phyloP scores from a whole-genome alignment of 2,888 invertebrate species.

The Lasioglossum leucozonium region DNA sequence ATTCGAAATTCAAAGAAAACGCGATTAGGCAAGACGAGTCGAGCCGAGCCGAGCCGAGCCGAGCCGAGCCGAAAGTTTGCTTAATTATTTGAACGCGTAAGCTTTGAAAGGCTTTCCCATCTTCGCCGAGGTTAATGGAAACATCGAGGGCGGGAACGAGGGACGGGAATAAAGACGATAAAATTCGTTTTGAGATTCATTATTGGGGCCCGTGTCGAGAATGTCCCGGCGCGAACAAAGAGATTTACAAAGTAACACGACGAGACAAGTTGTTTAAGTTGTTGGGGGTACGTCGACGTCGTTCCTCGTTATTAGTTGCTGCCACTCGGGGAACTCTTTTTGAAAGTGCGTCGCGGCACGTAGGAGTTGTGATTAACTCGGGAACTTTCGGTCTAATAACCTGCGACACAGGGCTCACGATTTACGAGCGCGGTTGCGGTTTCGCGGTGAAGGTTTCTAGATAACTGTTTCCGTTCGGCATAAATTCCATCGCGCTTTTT shows the following conservation, averaged over 20 bases:
- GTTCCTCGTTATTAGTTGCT: conserved; percentile 60
- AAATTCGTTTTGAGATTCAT: conserved; percentile 24
- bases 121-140: not conserved
- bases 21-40: not conserved
- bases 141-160: not conserved
- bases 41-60: no score
- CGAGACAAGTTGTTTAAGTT: conserved; percentile 58
- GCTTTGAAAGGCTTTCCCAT: not conserved
- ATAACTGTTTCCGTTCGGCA: conserved; percentile 61
- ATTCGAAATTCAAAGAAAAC: not conserved
- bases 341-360: conserved; percentile 53
- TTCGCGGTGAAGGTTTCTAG: conserved; percentile 52
- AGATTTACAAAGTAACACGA: conserved; percentile 45
- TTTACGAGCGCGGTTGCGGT: conserved; percentile 58
- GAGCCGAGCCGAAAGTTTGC: not conserved
- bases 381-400: conserved; percentile 67
- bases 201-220: conserved; percentile 21
- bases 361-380: conserved; percentile 69
- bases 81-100: not conserved
- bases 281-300: conserved; percentile 27
- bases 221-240: conserved; percentile 38
- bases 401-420: conserved; percentile 55
- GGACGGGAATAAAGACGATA: not conserved
- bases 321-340: conserved; percentile 52
- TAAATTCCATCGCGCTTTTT: conserved; percentile 50